These are phyloP conservation scores for Geopemphigus sp. DNA, from an alignment of 1,140 invertebrate genomes.

Conservation along the genomic window DNA sequence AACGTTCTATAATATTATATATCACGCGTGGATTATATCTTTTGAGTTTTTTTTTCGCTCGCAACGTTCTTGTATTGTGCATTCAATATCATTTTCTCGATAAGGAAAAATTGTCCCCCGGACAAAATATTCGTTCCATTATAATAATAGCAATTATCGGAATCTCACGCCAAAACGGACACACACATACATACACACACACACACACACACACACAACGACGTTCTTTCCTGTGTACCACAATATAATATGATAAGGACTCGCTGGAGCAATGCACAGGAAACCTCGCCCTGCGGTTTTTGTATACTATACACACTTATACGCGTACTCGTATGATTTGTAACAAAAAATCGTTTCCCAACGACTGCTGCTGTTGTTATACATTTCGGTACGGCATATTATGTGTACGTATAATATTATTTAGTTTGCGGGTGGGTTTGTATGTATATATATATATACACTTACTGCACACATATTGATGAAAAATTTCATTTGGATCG, in stretches of 20 bases:
- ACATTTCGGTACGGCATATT: neutral
- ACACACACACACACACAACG: constrained; percentile 12
- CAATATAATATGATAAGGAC: constrained; percentile 28
- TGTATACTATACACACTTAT: neutral
- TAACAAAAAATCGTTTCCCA: constrained; percentile 17
- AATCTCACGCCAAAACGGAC: constrained; percentile 42
- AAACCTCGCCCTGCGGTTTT: constrained; percentile 33
- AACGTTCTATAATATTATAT: neutral
- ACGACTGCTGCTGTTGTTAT: neutral
- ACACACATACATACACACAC: constrained; percentile 17
- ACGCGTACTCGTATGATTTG: constrained; percentile 3
- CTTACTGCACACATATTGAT: neutral
- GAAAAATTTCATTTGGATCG: constrained; percentile 22
- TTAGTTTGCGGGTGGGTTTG: neutral
- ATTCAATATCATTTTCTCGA: neutral
- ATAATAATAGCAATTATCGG: constrained; percentile 17
- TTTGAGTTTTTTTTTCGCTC: neutral
- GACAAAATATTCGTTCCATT: neutral
- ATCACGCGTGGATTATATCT: neutral
- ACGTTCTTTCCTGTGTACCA: constrained; percentile 33
- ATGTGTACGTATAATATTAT: neutral
- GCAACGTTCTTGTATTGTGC: neutral
- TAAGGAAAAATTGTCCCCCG: neutral
- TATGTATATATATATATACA: neutral
- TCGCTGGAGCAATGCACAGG: constrained; percentile 13